Conservation (phyloP, 2,113 vertebrate species). For the Fregata magnificens region DNA sequence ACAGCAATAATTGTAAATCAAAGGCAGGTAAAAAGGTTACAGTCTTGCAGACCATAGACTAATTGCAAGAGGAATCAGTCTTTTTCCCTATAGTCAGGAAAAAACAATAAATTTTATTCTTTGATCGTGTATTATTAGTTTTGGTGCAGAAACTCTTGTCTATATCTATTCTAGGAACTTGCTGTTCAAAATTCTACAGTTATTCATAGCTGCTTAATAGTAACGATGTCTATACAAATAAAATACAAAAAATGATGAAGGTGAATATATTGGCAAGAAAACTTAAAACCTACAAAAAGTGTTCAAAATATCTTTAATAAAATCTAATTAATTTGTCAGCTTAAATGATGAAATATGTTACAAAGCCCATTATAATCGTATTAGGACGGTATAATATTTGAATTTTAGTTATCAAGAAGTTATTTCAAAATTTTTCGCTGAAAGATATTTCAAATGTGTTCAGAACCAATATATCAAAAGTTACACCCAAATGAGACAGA, state of each 20-base stretch:
- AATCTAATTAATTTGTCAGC: not conserved
- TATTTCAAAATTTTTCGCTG: not conserved
- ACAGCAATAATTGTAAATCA: not conserved
- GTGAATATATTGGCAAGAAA: not conserved
- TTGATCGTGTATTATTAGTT: not conserved
- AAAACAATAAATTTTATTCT: not conserved
- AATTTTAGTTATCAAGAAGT: not conserved
- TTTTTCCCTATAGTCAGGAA: not conserved
- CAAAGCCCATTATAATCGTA: not conserved
- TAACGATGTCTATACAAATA: not conserved
- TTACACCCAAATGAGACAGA: not conserved
- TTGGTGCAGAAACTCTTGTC: not conserved
- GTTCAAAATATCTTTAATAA: not conserved
- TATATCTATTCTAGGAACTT: not conserved
- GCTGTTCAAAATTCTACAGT: not conserved
- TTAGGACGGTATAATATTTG: not conserved
- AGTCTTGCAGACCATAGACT: not conserved
- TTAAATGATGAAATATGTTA: not conserved
- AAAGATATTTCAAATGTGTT: not conserved
- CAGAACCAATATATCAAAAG: not conserved
- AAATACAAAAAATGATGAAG: not conserved
- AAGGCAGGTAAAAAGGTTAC: not conserved
- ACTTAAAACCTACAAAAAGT: not conserved
- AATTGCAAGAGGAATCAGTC: not conserved
- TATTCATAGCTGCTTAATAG: not conserved